Evolutionary conservation across 1,140 invertebrate species (phyloP).

Genomic region (Theocolax elegans): DNA sequence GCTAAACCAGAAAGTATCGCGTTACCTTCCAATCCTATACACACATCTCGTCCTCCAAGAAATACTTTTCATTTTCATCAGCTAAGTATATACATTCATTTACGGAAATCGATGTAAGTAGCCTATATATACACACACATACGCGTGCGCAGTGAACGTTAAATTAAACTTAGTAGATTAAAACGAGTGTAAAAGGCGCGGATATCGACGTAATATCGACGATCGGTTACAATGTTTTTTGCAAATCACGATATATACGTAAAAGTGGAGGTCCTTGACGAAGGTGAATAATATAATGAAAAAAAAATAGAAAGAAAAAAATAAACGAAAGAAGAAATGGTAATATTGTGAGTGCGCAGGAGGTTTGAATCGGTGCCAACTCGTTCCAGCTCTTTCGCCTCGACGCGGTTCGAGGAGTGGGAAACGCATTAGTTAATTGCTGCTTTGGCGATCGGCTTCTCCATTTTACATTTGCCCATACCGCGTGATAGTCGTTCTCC

Average conservation of each 20-base stretch:
- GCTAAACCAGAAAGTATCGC: no score
- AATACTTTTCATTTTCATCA: no score
- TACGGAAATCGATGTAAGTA: no score
- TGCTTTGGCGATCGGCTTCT: constrained; percentile 1
- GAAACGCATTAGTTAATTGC: constrained; percentile 57
- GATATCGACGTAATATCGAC: no score
- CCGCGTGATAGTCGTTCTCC: not conserved
- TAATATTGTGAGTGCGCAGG: constrained; percentile 58
- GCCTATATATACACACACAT: no score
- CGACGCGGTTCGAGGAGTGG: not conserved
- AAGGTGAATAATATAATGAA: constrained; percentile 16
- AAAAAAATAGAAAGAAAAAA: not conserved
- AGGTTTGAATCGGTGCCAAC: constrained; percentile 62
- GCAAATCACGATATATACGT: constrained; percentile 8
- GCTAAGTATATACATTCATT: no score
- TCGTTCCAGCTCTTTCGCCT: constrained; percentile 47
- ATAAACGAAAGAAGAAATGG: constrained; percentile 31
- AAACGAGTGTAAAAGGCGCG: no score
- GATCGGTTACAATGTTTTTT: constrained; percentile 8
- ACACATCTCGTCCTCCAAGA: no score
- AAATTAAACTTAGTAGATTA: no score
- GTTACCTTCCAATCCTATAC: no score
- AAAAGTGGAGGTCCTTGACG: not conserved
- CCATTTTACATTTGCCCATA: not conserved
- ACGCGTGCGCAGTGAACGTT: no score